Evolutionary conservation across 2,888 invertebrate species (phyloP), one percentile per base, ranked within the genome.

Genomic region (Idaea straminata): DNA sequence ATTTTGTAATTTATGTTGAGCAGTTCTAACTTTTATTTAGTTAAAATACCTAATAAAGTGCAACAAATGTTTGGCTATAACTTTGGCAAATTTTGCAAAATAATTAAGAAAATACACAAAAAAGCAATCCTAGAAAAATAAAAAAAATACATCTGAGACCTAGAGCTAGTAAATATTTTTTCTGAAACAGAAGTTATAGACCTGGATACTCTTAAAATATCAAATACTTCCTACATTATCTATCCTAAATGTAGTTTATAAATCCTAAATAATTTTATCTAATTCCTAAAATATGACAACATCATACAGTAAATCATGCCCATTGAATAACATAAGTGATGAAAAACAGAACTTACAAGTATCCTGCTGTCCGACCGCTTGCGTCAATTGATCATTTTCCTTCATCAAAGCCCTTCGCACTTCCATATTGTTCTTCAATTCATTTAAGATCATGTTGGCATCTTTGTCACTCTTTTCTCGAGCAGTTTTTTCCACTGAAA

Each of bases 341-440:
- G 62, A 65, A 61, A 64, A 61, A 61, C 69, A 64, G 60, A 62
- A 89, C 89, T 79, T 82, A 91, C 91, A 81, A 64, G 83, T 84
- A 61, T 88, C 87, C 69, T 78, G 82, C 63, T 85, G 82, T 65
- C 81, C 86, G 38, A 85, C 69, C 59, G 77, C 84, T 69, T 79
- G 83, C 13, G 83, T 75, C 64, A 89, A 73, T 58, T 85, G 81
- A 65, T 86, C 85, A 61, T 89, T 87, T 72, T 87, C 87, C 61
- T 78, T 87, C 70, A 72, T 83, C 63, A 88, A 72, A 10, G 78
- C 72, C 64, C 25, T 75, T 47, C 47, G 47, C 70, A 59, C 83
- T 77, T 62, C 78, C 76, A 61, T 76, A 76, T 59, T 75, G 64
- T 59, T 79, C 73, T 57, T 81, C 77, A 60, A 83, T 65, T 71